Evolutionary conservation across 2,888 invertebrate species (phyloP), one percentile per base, ranked within the genome.

Genomic region (Eilema depressum): DNA sequence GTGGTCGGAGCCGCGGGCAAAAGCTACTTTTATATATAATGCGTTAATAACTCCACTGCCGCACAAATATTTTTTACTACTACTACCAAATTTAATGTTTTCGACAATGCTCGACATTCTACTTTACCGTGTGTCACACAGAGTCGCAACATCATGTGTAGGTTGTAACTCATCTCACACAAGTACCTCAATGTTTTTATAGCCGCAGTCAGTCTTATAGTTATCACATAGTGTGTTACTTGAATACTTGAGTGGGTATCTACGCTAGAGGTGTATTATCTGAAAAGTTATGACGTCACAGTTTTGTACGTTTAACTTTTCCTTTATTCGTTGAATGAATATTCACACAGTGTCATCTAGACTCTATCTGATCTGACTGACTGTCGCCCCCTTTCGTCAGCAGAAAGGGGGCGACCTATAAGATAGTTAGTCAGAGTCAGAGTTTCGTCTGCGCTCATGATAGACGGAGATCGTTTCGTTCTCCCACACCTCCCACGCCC

Each of bases 171-270:
- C 77, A 71, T 76, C 76, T 75, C 80, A 69, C 80, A 80, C 69
- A 59, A n/a, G 78, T 78, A 78, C 79, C 82, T 82, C 73, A 62
- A 75, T 76, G 77, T 71, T 87, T 89, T 89, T 88, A 88, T 85
- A 85, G 81, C 79, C 71, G 66, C 78, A 76, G 76, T 86, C 84
- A 85, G 81, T 83, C 78, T 83, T 85, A 83, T 86, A 84, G 81
- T 85, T 62, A 57, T 33, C 41, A n/a, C 47, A 28, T 57, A 68
- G 75, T 75, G 76, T 85, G 82, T 82, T 80, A 70, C 78, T 77
- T 64, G 86, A 86, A 85, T 88, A 79, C 77, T 68, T 73, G 77
- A 84, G 79, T 76, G 79, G 37, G 56, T 23, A 28, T 47, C 25
- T 61, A 53, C n/a, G 14, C 56, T 20, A 20, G 26, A 56, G 12